These are phyloP conservation scores for Megastigmus dorsalis DNA, from an alignment of 2,888 invertebrate species.

Conservation along the genomic window DNA sequence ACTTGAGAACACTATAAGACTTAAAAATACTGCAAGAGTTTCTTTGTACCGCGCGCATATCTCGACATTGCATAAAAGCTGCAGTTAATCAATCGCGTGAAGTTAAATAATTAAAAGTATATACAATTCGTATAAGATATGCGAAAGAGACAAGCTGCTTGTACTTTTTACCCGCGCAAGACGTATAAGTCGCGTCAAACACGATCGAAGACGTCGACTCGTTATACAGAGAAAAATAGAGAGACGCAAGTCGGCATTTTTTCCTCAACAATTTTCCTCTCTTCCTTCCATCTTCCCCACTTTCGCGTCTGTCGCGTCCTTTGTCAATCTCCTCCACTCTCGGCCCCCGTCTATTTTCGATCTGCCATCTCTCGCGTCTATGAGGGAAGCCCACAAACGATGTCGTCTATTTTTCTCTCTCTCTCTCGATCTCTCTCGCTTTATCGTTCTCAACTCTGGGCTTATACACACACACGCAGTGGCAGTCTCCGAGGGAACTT, in stretches of 20 bases:
- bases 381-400: slow-evolving; percentile 11
- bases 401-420: slow-evolving; percentile 1
- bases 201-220: background rate
- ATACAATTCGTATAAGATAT: background rate
- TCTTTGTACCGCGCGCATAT: too few species aligned
- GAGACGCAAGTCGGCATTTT: too few species aligned
- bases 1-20: too few species aligned
- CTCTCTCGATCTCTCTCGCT: background rate
- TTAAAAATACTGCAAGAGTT: too few species aligned
- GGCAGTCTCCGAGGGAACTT: background rate
- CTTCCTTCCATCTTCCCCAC: background rate
- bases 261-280: too few species aligned
- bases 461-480: background rate
- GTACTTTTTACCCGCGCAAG: background rate
- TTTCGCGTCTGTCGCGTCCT: background rate
- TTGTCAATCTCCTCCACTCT: background rate
- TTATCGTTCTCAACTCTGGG: background rate
- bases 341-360: slow-evolving; percentile 12
- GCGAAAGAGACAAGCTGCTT: background rate
- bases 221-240: background rate
- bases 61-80: too few species aligned
- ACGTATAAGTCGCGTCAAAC: too few species aligned
- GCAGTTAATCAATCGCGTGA: too few species aligned
- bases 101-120: too few species aligned
- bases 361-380: background rate